phyloP scores from a whole-genome alignment of 2,888 invertebrate genomes.

The Epirrhoe alternata region DNA sequence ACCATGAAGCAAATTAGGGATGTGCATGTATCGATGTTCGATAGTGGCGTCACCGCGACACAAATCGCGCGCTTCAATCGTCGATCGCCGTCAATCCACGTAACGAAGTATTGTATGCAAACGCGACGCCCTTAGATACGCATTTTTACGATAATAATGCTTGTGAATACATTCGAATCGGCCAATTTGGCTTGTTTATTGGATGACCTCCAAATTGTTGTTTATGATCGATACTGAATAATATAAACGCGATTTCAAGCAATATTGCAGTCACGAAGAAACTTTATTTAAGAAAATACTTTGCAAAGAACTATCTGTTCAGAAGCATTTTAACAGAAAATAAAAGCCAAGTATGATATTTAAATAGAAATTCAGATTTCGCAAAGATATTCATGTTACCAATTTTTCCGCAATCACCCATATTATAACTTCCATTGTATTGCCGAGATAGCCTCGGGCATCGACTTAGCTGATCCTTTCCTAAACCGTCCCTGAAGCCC shows the following conservation, averaged over 20 bases:
- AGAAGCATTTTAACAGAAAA: constrained; percentile 14
- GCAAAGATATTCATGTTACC: constrained; percentile 56
- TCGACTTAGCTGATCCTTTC: constrained; percentile 76
- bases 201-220: constrained; percentile 12
- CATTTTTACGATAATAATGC: constrained; percentile 53
- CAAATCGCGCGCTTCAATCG: constrained; percentile 66
- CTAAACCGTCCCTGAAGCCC: constrained; percentile 67
- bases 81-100: constrained; percentile 50
- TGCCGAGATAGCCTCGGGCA: constrained; percentile 75
- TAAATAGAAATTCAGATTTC: constrained; percentile 25
- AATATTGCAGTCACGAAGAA: neutral
- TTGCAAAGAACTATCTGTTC: neutral
- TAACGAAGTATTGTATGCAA: constrained; percentile 82
- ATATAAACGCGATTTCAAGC: neutral
- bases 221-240: neutral
- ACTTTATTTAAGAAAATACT: neutral
- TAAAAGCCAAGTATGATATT: constrained; percentile 19
- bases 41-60: constrained; percentile 53
- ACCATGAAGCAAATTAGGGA: constrained; percentile 69
- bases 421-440: constrained; percentile 80
- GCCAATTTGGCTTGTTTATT: constrained; percentile 34
- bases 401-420: constrained; percentile 76
- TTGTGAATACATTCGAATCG: constrained; percentile 42
- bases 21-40: constrained; percentile 36
- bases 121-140: constrained; percentile 51